Base-by-base conservation (phyloP, 2,888 invertebrate genomes). In the Calephelis perditalis region DNA sequence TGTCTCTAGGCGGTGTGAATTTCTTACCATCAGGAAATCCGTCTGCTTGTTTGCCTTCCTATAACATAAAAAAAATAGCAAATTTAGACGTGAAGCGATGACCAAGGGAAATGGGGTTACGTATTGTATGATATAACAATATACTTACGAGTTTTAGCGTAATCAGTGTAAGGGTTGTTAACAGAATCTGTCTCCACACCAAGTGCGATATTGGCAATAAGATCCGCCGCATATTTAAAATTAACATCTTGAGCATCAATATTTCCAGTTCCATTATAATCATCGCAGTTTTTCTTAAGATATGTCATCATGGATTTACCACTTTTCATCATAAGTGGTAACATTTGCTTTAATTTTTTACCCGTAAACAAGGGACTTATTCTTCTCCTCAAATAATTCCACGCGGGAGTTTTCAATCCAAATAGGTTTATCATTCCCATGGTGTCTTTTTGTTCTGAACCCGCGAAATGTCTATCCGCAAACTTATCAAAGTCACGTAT, bases 351-450 rank as follows among this genome's bases (percentile, higher is more conserved):
- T 44, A 72, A 26, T 45, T 70, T 72, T 1, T 59, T 62, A n/a
- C 60, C 57, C 46, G 67, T 66, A 0, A 71, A 60, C 0, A 70
- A 70, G 3, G 73, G 71, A 3, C 64, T 63, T 4, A 72, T 70
- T 58, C 68, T 72, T 15, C 57, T 67, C 37, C 73, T 70, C 52
- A 73, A 56, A 56, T 71, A 71, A 36, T 61, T 68, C 73, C 73
- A 73, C 3, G 68, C 67, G 0, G 73, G 73, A 37, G 71, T 70
- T 56, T 66, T 68, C 15, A 73, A 7, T 4, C 71, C 73, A 47
- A 73, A 73, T 1, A 73, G 47, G 58, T 73, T 73, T 36, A 61
- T 65, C 72, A 73, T 72, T 9, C 72, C 73, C 10, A 70, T 68
- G 47, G 71, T 73, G 43, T 73, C 73, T 43, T 68, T 71, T 43